Evolutionary conservation across 2,888 invertebrate species (phyloP), one percentile per base, ranked within the genome.

Genomic region (Macaria notata): DNA sequence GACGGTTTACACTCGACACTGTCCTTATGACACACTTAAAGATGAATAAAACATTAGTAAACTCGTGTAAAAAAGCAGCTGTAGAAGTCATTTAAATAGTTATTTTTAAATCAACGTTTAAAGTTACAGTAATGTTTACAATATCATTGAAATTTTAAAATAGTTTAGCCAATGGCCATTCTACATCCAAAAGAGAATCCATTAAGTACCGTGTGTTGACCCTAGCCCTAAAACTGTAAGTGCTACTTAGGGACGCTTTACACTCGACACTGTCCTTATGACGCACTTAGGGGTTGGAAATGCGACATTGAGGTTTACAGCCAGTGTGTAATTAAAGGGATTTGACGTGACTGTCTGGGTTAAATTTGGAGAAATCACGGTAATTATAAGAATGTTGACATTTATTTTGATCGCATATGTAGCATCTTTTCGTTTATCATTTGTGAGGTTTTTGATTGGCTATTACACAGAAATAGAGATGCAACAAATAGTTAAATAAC

Each of bases 301-400:
- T 50, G 63, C 54, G 52, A 50, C 64, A 55, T 59, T 61, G 39
- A 47, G 61, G 46, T 61, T 65, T 67, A 65, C 63, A 56, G 41
- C 59, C 49, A 58, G 56, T 6, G 43, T 36, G 49, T 66, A 66
- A 64, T 66, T 66, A 63, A 54, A 39, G 31, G 46, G 31, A 48
- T 60, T 54, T 60, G 46, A 9, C 42, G 31, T 4, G 30, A 8
- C 9, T 7, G 47, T 8, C 36, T 7, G n/a, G 31, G 31, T 42
- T 36, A 8, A 46, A 5, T 41, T 3, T 30, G 8, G 7, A 44
- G 29, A 2, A n/a, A 4, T 42, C n/a, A n/a, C 19, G 42, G 9
- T 9, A 42, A 19, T 19, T 19, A 19, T 19, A 19, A 19, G 19
- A 19, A 19, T 19, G 19, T 19, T 19, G 19, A 19, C 19, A 19